Evolutionary conservation across 2,797 vertebrate species (phyloP), one percentile per base, ranked within the genome.

Genomic region (Notolabrus celidotus): DNA sequence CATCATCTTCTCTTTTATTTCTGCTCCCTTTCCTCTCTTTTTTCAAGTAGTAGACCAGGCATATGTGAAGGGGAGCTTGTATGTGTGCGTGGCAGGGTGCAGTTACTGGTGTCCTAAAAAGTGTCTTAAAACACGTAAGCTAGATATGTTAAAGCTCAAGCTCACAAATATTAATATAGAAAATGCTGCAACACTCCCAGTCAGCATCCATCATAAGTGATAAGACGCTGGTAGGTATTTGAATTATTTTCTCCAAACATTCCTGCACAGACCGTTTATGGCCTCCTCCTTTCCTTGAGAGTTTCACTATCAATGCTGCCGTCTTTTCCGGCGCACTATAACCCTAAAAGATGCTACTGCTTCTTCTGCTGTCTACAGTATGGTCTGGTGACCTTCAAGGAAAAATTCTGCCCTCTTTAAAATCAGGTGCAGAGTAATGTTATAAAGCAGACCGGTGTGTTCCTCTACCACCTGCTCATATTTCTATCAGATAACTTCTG

Each of bases 381-480:
- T 70, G 64, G 67, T 85, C 78, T 61, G 47, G 63, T 81, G 62
- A 71, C 68, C 31, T 84, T 79, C 62, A 54, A 74, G 16, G 5
- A 23, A 47, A 46, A 29, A 55, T 25, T 57, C 49, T 2, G 0
- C n/a, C n/a, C 19, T 12, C 15, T 78, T 82, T 74, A 73, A 83
- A 82, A 77, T 77, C 73, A 74, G 60, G 46, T 75, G 70, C 53
- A 76, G 79, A 75, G 64, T 36, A 71, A 83, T 74, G 50, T 79
- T 83, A 76, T 83, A 79, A 86, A 86, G 64, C 81, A 80, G 77
- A 67, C 38, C 58, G 52, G 39, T 71, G 76, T 45, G 6, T 76
- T 57, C 56, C 58, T 23, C 17, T 67, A 67, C 79, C 74, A 85
- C 79, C 64, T 78, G 75, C 63, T 54, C 69, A 60, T 53, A 82